Base-by-base conservation (phyloP, 2,888 invertebrate genomes). In the Andricus curvator region DNA sequence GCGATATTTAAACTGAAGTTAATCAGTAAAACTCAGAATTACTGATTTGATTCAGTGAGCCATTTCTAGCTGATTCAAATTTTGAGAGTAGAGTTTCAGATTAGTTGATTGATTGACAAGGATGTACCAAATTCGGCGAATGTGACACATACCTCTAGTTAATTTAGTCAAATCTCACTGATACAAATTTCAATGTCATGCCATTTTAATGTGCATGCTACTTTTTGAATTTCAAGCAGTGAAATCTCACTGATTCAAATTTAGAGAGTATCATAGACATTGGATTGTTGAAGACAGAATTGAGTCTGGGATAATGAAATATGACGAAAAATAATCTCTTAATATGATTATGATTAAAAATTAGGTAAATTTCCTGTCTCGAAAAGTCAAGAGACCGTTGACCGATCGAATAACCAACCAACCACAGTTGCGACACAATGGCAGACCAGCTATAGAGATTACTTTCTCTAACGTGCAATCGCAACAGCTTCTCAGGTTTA, bases 401-500 rank as follows among this genome's bases (percentile, higher is more conserved):
- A 85, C 83, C 85, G 84, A 86, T 82, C 84, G 82, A 86, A 66
- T 79, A 81, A 83, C 79, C 85, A 79, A 80, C 65, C 11, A 78
- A 66, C 77, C 82, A 56, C n/a, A 11, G n/a, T 88, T 88, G 87
- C 88, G 84, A 88, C 88, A 87, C 88, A 88, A 88, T 88, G 81
- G 85, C 84, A 78, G 79, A 56, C 79, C 83, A 80, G 83, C 78
- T 77, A 80, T 82, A 85, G 78, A 85, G 85, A 87, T 87, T 88
- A 87, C 88, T 88, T 88, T 88, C 87, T 86, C 88, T 84, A 83
- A 82, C 82, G 80, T 68, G 81, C 80, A 83, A 84, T 82, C 80
- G 77, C 44, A 77, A 62, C 64, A 41, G 37, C 22, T 64, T 29
- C 48, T 65, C 65, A 65, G 48, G 70, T 48, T 70, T 70, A 48